Base-by-base conservation (phyloP, 2,888 invertebrate species). In the Hirtodrosophila cameraria region DNA sequence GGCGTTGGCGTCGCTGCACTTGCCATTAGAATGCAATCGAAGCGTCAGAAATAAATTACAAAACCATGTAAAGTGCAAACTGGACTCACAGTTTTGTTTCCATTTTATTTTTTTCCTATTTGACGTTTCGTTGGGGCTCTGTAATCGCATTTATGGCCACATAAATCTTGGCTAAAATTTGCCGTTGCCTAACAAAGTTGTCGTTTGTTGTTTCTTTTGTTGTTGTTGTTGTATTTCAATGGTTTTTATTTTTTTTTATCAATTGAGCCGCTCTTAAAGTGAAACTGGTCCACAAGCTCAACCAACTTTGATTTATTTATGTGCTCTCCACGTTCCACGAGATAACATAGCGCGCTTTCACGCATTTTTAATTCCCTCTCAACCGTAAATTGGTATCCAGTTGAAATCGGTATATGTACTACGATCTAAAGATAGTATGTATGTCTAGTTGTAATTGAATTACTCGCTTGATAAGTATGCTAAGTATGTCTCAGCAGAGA, bases 31-130 rank as follows among this genome's bases (percentile, higher is more conserved):
- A 80, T 80, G 82, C 83, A 83, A 81, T 81, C 83, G 83, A 67
- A 82, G 80, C 86, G 65, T 85, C 82, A 84, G 74, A 79, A 86
- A 87, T 88, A 88, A 87, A 87, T 87, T 88, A 87, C 83, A 87
- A 88, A 87, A 81, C 67, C 87, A 81, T 88, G 86, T 87, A 83
- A 88, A 84, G 80, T 84, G 80, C 78, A 84, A 64, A 81, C 82
- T 77, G 82, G 65, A 74, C 78, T 67, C 68, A 23, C 42, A 42
- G 59, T 48, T 63, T 57, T 63, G 50, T 65, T 63, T 55, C 39
- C 61, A 16, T 61, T 61, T 33, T 54, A 33, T 41, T 23, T 30
- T 49, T 49, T 52, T 41, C 18, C 42, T 59, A 63, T 78, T 80
- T 75, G 82, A 78, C 78, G 71, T 76, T 86, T 83, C 46, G 65